Evolutionary conservation across 2,797 vertebrate genomes (phyloP).

Genomic region (Gymnoscopelus microlampas): DNA sequence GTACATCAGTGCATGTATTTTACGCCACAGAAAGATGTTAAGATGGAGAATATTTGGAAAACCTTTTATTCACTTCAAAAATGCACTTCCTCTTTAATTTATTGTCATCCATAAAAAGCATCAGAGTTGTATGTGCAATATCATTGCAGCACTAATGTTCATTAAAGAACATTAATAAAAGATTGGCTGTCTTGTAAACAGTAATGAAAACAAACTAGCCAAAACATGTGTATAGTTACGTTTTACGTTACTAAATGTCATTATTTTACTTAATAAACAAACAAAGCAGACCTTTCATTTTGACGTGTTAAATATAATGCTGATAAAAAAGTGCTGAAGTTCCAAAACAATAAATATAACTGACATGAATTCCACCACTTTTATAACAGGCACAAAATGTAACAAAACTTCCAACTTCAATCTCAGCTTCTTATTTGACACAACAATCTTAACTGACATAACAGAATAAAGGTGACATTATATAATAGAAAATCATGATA

Average conservation of each 20-base stretch:
- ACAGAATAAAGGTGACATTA: conserved; percentile 40
- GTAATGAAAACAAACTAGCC: conserved; percentile 50
- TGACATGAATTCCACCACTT: conserved; percentile 63
- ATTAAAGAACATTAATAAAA: conserved; percentile 63
- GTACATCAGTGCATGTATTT: not conserved
- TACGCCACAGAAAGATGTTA: not conserved
- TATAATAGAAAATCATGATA: conserved; percentile 44
- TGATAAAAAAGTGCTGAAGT: conserved; percentile 73
- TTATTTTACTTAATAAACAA: conserved; percentile 45
- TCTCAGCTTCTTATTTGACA: conserved; percentile 49
- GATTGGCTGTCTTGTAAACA: conserved; percentile 65
- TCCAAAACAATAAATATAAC: conserved; percentile 69
- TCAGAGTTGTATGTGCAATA: conserved; percentile 78
- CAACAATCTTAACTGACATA: conserved; percentile 42
- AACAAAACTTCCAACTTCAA: conserved; percentile 65
- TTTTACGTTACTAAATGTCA: conserved; percentile 38
- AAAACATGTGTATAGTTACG: conserved; percentile 41
- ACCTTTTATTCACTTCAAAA: conserved; percentile 81
- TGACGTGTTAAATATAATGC: conserved; percentile 58
- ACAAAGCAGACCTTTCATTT: conserved; percentile 38
- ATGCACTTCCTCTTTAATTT: conserved; percentile 66
- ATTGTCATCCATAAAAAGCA: conserved; percentile 70
- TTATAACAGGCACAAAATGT: conserved; percentile 76
- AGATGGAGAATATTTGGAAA: conserved; percentile 62
- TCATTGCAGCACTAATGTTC: conserved; percentile 67